phyloP scores from a whole-genome alignment of 2,797 vertebrate species.

The Sphenodon punctatus region DNA sequence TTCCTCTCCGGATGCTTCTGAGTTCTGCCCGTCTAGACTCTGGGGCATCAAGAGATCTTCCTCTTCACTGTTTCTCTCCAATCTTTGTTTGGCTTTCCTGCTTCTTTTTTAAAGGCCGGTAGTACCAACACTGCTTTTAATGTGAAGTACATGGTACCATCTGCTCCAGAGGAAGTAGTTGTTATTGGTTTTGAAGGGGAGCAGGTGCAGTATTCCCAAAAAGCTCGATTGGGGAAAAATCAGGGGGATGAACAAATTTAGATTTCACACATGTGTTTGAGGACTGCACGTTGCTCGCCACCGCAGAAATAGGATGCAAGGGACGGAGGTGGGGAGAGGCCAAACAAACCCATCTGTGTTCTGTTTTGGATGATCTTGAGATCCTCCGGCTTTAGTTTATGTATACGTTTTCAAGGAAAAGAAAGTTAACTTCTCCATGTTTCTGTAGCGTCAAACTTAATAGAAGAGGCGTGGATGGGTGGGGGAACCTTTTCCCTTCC shows the following conservation, averaged over 20 bases:
- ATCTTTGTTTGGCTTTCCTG: not conserved
- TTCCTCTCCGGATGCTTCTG: not conserved
- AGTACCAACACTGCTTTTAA: not conserved
- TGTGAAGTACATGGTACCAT: not conserved
- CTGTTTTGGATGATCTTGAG: too few species aligned
- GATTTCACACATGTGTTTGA: rapidly evolving
- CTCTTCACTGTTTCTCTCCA: not conserved
- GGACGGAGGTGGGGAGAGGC: not conserved
- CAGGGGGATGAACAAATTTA: not conserved
- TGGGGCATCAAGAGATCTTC: not conserved
- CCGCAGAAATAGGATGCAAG: not conserved
- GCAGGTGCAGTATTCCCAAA: not conserved
- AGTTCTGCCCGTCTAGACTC: not conserved
- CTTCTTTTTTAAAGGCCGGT: not conserved
- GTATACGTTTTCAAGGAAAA: too few species aligned
- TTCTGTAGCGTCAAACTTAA: too few species aligned
- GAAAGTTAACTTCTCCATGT: too few species aligned
- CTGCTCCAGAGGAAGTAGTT: constrained; percentile 23
- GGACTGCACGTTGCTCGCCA: rapidly evolving
- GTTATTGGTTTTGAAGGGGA: not conserved
- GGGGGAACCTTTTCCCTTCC: too few species aligned
- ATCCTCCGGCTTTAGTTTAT: too few species aligned
- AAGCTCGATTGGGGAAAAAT: rapidly evolving
- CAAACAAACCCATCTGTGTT: not conserved
- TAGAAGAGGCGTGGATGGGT: too few species aligned